phyloP scores from a whole-genome alignment of 1,140 invertebrate genomes.

The Listronotus oregonensis region DNA sequence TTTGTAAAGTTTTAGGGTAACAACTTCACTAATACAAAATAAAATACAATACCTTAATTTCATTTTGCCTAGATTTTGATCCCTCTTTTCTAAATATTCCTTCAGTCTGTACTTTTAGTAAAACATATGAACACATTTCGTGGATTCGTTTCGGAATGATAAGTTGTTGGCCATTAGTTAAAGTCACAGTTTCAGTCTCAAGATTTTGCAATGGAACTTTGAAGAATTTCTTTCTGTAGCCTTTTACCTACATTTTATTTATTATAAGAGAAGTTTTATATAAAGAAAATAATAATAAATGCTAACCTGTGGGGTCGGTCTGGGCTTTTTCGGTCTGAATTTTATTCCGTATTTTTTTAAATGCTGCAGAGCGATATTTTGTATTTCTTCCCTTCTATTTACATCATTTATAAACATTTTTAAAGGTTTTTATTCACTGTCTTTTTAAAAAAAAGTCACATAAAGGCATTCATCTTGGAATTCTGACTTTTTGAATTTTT shows the following conservation, averaged over 20 bases:
- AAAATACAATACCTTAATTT: slow-evolving; percentile 67
- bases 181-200: slow-evolving; percentile 65
- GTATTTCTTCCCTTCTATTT: slow-evolving; percentile 67
- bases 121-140: slow-evolving; percentile 71
- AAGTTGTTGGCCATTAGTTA: slow-evolving; percentile 63
- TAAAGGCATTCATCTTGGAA: background rate
- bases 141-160: slow-evolving; percentile 77
- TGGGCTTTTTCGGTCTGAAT: slow-evolving; percentile 65
- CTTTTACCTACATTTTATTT: slow-evolving; percentile 30
- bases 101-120: slow-evolving; percentile 70
- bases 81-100: slow-evolving; percentile 86
- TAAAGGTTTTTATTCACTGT: slow-evolving; percentile 8
- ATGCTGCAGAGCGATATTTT: slow-evolving; percentile 63
- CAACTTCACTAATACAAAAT: no score
- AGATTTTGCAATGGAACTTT: slow-evolving; percentile 64
- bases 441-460: background rate
- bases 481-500: slow-evolving; percentile 14
- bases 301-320: slow-evolving; percentile 61
- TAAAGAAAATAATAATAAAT: slow-evolving; percentile 27
- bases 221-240: slow-evolving; percentile 61
- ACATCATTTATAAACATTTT: slow-evolving; percentile 70
- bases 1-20: no score
- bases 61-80: slow-evolving; percentile 76
- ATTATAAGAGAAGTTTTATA: slow-evolving; percentile 16
- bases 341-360: slow-evolving; percentile 67